Percentiles rank a stretch among this genome's conserved stretches.
phyloP scores from a whole-genome alignment of 2,113 vertebrate species.

The Riparia riparia region DNA sequence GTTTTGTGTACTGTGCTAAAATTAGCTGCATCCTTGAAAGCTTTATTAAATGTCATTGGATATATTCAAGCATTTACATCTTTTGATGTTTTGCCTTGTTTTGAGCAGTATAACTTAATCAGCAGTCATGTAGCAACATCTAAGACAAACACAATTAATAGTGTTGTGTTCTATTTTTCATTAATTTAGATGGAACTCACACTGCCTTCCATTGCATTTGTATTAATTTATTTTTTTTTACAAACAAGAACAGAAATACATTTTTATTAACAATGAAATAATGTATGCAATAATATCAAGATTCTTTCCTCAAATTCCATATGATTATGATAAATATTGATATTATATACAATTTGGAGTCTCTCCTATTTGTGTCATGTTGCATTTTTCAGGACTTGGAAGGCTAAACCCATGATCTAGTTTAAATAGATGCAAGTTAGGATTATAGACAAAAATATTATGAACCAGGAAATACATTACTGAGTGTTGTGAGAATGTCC shows the following conservation, averaged over 20 bases:
- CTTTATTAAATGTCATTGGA: conserved; percentile 26
- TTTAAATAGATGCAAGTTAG: background rate
- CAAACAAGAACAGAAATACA: conserved; percentile 54
- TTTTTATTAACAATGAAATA: conserved; percentile 70
- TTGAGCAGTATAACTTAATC: conserved; percentile 42
- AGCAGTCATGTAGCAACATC: conserved; percentile 29
- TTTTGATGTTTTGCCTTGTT: conserved; percentile 58
- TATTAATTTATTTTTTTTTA: conserved; percentile 38
- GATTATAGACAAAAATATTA: conserved; percentile 13
- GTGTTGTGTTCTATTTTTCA: conserved; percentile 42
- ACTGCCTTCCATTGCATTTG: background rate
- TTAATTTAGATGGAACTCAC: conserved; percentile 54
- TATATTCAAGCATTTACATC: conserved; percentile 15
- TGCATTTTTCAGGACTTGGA: conserved; percentile 30
- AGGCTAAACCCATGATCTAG: background rate
- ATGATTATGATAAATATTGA: background rate
- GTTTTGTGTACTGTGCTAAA: conserved; percentile 5
- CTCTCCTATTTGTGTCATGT: background rate
- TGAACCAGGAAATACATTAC: background rate
- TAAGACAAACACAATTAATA: conserved; percentile 27
- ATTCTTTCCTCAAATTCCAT: background rate
- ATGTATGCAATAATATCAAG: conserved; percentile 60
- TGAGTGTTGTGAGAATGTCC: background rate
- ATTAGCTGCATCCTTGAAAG: conserved; percentile 25
- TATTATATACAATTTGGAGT: conserved; percentile 5